Base-by-base conservation (phyloP, 2,888 invertebrate species). In the Heliconius aoede region DNA sequence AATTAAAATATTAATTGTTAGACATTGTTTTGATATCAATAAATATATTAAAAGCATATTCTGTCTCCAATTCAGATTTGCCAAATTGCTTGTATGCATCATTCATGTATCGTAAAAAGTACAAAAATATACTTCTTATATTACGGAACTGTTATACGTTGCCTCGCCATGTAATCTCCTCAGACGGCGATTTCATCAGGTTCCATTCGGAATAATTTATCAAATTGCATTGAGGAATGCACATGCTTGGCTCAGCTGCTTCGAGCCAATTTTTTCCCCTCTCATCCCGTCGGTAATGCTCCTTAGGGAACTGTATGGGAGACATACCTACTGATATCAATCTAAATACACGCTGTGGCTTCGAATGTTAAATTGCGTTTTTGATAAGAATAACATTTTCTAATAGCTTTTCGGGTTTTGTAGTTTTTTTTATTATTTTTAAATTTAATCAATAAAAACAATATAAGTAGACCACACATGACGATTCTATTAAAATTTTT, bases 131-230 rank as follows among this genome's bases (percentile, higher is more conserved):
- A 2, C 18, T 60, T 40, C 24, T 55, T 64, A 36, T 36, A 46
- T 46, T 46, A 51, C 13, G 46, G 67, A 40, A 74, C 68, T 74
- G 62, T 64, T 71, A 28, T 69, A 51, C 55, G 62, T 36, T 64
- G 62, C 75, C 21, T 61, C 60, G n/a, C 74, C 36, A 69, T 62
- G 75, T 76, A 76, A 72, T 76, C 58, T 72, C 71, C 72, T 81
- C 82, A 83, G 82, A 85, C 85, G 87, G 87, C 83, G 88, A 88
- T 91, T 89, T 89, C 89, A 89, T 91, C 89, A 89, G 85, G 85
- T 86, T 85, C 87, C 86, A 90, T 90, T 89, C 83, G 85, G 89
- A 88, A 89, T 92, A 92, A 93, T 93, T 93, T 91, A 92, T 92
- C 90, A 92, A 92, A 92, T 91, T 89, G 89, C 86, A 83, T 81